A percentile compares a stretch with the other conserved stretches of the same genome.
Conservation (phyloP, 1,140 invertebrate genomes). For the Drosophila funebris region DNA sequence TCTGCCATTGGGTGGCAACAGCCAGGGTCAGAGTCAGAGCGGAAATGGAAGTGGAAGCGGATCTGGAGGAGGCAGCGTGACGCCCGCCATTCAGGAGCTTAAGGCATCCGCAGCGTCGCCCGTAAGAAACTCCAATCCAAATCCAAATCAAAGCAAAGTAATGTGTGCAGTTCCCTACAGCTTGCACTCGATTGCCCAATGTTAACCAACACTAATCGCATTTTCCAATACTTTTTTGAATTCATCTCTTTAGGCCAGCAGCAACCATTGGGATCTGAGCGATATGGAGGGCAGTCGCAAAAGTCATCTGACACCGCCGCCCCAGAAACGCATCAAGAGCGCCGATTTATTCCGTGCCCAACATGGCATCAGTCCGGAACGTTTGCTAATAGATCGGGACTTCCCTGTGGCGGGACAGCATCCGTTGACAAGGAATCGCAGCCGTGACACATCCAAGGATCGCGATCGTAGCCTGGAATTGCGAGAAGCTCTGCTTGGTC, state of each 20-base stretch:
- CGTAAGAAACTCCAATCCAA: conserved; percentile 78
- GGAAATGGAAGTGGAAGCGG: not conserved
- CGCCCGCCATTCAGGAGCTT: conserved; percentile 78
- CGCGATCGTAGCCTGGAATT: conserved; percentile 85
- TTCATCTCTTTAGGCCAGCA: conserved; percentile 47
- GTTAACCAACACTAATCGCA: not conserved
- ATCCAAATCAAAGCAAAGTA: conserved; percentile 77
- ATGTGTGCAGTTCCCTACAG: conserved; percentile 65
- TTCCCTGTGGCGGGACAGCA: conserved; percentile 78
- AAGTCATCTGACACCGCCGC: conserved; percentile 84
- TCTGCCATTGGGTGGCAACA: conserved; percentile 27
- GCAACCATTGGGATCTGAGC: conserved; percentile 73
- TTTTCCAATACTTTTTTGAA: not conserved
- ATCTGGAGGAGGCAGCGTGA: conserved; percentile 20
- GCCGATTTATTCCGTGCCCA: conserved; percentile 86
- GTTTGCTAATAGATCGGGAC: conserved; percentile 70
- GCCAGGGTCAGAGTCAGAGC: conserved; percentile 14
- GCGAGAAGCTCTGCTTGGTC: conserved; percentile 89
- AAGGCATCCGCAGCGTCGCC: conserved; percentile 81
- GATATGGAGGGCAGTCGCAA: conserved; percentile 70
- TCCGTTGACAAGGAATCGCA: conserved; percentile 68
- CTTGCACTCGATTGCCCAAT: conserved; percentile 25
- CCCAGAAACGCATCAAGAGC: conserved; percentile 86
- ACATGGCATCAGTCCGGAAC: conserved; percentile 82
- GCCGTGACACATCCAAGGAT: conserved; percentile 73